Evolutionary conservation across 92 coral and sea anemone genomes (phyloP), one percentile per base, ranked within the genome.

Genomic region (Pocillopora grandis): DNA sequence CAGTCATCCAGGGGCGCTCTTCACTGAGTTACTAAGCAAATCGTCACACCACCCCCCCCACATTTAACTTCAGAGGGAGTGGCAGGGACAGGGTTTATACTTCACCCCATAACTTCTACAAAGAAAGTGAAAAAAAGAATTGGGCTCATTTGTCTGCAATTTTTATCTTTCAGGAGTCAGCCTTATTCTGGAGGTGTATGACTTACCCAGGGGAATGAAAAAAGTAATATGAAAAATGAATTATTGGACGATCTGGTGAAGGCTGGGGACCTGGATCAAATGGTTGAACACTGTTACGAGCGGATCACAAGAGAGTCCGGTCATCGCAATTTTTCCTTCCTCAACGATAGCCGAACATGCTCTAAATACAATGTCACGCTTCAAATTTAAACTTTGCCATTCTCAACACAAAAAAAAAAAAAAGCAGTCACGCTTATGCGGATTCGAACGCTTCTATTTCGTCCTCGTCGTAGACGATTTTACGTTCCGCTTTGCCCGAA

Each of bases 301-400:
- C 16, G 76, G 33, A 55, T 66, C 76, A 17, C 76, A 63, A n/a
- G 70, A 81, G 58, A 76, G 87, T 42, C 23, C 84, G 19, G 31
- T 81, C 68, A 88, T 91, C 76, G 97, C 98, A 37, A 90, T 90
- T 37, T 90, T 92, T 83, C 83, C 90, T 27, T 89, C 95, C 7
- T 78, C 89, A 11, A 36, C 78, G 1, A 92, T 89, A 58, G 97
- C 95, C 64, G 91, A 89, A 62, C 93, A 88, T 77, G 93, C 93
- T 31, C 85, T 88, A 58, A 84, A 80, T 66, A 76, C 89, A 49
- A 78, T 90, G 85, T 83, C 89, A 66, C 87, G 83, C 88, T 90
- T 92, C 60, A 87, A 87, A 77, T 96, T 88, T 90, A 94, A 96
- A 88, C 90, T 94, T 64, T 96, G 98, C 75, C 86, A 42, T 80